These are phyloP conservation scores for Gonocerus acuteangulatus DNA, from an alignment of 2,888 invertebrate genomes.

Conservation along the genomic window DNA sequence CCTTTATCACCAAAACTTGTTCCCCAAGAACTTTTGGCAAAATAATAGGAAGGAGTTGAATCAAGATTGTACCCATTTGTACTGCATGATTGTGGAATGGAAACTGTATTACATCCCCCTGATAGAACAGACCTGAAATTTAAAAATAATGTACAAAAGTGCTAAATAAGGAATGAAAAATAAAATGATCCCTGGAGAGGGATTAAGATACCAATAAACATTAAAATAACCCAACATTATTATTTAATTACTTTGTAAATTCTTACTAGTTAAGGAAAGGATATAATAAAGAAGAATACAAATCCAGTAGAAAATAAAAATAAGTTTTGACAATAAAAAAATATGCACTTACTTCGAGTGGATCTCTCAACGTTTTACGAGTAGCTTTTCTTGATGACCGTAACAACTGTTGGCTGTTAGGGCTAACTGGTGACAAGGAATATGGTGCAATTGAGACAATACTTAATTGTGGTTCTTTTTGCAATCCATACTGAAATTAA, in stretches of 20 bases:
- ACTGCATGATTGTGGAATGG: constrained; percentile 95
- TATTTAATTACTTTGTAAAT: no score
- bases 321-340: no score
- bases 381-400: constrained; percentile 95
- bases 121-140: constrained; percentile 89
- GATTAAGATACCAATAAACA: no score
- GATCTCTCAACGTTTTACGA: constrained; percentile 94
- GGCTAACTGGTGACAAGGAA: constrained; percentile 88
- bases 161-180: no score
- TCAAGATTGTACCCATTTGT: constrained; percentile 98
- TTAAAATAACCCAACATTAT: no score
- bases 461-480: constrained; percentile 24
- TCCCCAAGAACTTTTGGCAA: constrained; percentile 96
- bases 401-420: constrained; percentile 86
- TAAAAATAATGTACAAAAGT: no score
- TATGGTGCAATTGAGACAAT: constrained; percentile 66
- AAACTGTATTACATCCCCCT: constrained; percentile 98
- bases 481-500: constrained; percentile 28
- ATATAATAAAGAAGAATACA: no score
- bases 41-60: constrained; percentile 91
- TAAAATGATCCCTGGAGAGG: no score
- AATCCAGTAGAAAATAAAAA: no score
- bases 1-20: constrained; percentile 92
- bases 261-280: no score
- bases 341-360: constrained; percentile 66